These are phyloP conservation scores for Lagopus leucura DNA, from an alignment of 2,113 vertebrate genomes.

Conservation along the genomic window DNA sequence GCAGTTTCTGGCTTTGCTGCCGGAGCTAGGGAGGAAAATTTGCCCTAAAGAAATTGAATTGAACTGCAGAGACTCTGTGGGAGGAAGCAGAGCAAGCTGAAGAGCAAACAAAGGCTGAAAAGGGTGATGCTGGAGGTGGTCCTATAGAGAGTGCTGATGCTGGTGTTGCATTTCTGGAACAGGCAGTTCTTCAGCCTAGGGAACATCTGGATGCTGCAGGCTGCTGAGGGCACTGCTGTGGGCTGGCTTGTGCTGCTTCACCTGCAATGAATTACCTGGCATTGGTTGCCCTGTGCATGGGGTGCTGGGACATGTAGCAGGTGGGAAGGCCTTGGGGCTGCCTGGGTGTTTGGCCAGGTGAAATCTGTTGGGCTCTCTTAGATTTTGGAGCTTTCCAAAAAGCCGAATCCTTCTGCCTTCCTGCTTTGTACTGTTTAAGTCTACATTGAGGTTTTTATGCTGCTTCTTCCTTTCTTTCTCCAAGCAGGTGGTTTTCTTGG, in stretches of 20 bases:
- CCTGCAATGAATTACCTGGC: not conserved
- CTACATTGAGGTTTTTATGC: rapidly evolving
- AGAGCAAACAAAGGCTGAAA: not conserved
- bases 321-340: not conserved
- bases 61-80: not conserved
- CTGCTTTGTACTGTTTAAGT: not conserved
- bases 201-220: not conserved
- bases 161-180: not conserved
- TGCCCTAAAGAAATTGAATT: not conserved
- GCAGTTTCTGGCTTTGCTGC: not conserved
- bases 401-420: not conserved
- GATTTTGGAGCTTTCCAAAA: not conserved
- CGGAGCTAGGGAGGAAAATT: not conserved
- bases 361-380: not conserved
- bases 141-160: not conserved
- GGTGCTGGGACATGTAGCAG: not conserved
- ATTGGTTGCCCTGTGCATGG: rapidly evolving
- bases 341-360: rapidly evolving
- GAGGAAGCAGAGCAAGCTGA: not conserved
- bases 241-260: not conserved
- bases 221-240: rapidly evolving
- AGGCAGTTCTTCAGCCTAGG: not conserved
- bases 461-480: not conserved
- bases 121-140: not conserved
- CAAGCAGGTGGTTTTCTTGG: not conserved